phyloP scores from a whole-genome alignment of 2,113 vertebrate genomes.

The Psettodes erumei region DNA sequence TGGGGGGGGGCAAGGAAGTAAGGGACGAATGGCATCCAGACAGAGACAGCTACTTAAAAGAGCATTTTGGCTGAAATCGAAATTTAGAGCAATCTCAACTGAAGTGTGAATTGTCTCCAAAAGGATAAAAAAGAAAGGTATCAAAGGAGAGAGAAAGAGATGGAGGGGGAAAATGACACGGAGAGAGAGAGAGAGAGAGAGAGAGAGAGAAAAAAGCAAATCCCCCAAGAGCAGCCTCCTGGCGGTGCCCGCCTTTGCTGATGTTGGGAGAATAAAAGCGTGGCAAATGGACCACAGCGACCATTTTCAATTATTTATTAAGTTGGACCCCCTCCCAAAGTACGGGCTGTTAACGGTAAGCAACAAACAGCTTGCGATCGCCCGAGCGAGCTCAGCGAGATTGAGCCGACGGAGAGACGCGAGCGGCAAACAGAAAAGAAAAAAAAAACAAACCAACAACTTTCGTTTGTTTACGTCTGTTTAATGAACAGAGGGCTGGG shows the following conservation, averaged over 20 bases:
- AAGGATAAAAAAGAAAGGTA: constrained; percentile 47
- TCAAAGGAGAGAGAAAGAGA: constrained; percentile 59
- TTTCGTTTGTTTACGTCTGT: constrained; percentile 61
- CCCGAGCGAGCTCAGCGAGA: constrained; percentile 59
- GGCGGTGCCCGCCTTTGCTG: constrained; percentile 59
- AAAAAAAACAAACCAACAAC: too few relatives aligned
- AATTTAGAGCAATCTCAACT: constrained; percentile 73
- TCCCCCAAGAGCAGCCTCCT: constrained; percentile 65
- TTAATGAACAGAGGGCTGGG: constrained; percentile 68
- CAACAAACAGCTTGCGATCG: constrained; percentile 73
- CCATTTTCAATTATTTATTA: constrained; percentile 79
- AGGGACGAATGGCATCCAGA: constrained; percentile 53
- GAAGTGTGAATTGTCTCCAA: constrained; percentile 66
- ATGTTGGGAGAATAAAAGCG: constrained; percentile 75
- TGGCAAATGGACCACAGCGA: constrained; percentile 75
- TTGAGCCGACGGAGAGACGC: constrained; percentile 38
- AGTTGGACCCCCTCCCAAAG: constrained; percentile 56
- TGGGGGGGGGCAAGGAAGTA: not conserved
- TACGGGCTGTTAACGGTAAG: constrained; percentile 68
- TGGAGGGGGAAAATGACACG: constrained; percentile 54
- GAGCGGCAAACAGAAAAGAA: constrained; percentile 17
- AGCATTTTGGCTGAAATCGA: constrained; percentile 64
- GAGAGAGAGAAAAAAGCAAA: constrained; percentile 37
- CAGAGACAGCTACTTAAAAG: constrained; percentile 66
- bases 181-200: not conserved